Conservation (phyloP, 2,888 invertebrate species). For the Stegana nigrithorax region DNA sequence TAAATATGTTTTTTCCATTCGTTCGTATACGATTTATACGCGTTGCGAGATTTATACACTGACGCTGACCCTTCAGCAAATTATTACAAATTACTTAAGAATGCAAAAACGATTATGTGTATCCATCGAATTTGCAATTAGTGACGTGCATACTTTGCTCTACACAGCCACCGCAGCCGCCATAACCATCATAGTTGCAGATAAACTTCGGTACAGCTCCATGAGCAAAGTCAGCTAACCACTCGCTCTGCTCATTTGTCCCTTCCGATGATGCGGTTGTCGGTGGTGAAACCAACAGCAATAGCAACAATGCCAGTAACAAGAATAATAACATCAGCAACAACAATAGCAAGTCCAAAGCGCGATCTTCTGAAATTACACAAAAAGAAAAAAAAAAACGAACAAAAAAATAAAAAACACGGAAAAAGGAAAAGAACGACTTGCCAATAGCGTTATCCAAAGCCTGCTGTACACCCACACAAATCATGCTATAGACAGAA, state of each 20-base stretch:
- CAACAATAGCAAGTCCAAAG: not conserved
- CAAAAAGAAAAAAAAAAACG: too few relatives aligned
- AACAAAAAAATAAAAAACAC: not conserved
- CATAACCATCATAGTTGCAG: constrained; percentile 20
- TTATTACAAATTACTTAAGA: constrained; percentile 68
- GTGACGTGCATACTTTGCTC: constrained; percentile 57
- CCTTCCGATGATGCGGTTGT: too few relatives aligned
- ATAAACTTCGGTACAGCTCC: constrained; percentile 20
- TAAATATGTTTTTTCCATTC: constrained; percentile 31
- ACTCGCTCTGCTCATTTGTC: not conserved
- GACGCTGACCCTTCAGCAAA: constrained; percentile 64
- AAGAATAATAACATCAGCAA: not conserved
- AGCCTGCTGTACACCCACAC: constrained; percentile 31
- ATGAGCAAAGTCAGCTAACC: constrained; percentile 1
- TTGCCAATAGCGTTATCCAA: not conserved
- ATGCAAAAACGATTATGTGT: constrained; percentile 68
- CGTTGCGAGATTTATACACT: constrained; percentile 53
- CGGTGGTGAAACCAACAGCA: not conserved
- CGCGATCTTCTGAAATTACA: not conserved
- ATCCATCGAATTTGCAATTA: constrained; percentile 66
- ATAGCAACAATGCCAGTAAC: not conserved
- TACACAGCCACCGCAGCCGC: constrained; percentile 28
- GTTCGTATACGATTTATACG: constrained; percentile 35
- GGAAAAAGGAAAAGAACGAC: too few relatives aligned
- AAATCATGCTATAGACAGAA: too few relatives aligned